Conservation (phyloP, 1,140 invertebrate genomes). For the Pachypsylla venusta region DNA sequence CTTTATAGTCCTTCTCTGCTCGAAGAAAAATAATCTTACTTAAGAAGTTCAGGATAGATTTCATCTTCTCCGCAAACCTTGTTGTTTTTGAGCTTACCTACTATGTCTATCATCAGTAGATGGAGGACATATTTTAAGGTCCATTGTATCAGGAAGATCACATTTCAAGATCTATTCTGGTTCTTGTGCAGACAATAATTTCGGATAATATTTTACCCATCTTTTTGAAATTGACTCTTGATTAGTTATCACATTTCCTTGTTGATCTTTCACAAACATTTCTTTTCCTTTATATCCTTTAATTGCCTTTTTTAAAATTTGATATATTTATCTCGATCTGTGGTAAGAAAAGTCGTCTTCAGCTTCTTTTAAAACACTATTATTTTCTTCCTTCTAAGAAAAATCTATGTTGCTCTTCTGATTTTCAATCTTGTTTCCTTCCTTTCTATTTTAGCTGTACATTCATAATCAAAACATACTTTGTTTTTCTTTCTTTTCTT, state of each 20-base stretch:
- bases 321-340: constrained; percentile 10
- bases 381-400: constrained; percentile 18
- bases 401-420: constrained; percentile 13
- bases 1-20: no score
- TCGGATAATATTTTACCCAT: constrained; percentile 17
- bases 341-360: constrained; percentile 1
- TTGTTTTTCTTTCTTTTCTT: no score
- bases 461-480: no score
- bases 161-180: not conserved
- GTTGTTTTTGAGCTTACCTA: constrained; percentile 18
- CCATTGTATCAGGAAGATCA: constrained; percentile 1
- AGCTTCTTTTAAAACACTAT: constrained; percentile 12
- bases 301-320: constrained; percentile 13
- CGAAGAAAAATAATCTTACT: no score
- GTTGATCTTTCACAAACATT: constrained; percentile 12
- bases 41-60: no score
- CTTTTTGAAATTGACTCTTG: not conserved
- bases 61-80: no score
- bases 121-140: constrained; percentile 5
- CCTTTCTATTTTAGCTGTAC: no score
- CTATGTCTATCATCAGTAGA: constrained; percentile 12
- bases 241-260: constrained; percentile 15
- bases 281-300: constrained; percentile 14
- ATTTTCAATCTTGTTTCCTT: no score
- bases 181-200: constrained; percentile 14